Percentiles rank a stretch among this genome's conserved stretches.
Evolutionary conservation across 2,113 vertebrate genomes (phyloP).

Genomic region (Ailurus styani): DNA sequence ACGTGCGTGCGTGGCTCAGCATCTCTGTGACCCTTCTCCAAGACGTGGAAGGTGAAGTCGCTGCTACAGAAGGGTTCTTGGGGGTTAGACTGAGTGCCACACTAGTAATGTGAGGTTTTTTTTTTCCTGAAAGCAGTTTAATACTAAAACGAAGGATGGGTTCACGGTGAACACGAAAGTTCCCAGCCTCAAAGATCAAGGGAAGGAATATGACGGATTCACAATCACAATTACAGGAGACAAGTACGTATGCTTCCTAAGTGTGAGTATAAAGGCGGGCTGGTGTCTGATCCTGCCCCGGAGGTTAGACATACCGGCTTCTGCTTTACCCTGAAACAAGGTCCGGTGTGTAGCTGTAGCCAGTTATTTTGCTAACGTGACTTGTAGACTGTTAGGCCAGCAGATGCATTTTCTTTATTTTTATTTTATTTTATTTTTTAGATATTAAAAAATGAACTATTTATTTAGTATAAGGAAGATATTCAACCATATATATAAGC

Average conservation of each 20-base stretch:
- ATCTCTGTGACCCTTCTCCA: neutral
- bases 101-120: constrained; percentile 50
- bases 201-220: constrained; percentile 95
- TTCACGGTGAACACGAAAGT: constrained; percentile 99
- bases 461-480: neutral
- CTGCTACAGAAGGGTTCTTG: neutral
- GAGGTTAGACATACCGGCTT: neutral
- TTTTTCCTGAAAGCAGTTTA: constrained; percentile 93
- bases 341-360: neutral
- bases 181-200: constrained; percentile 92
- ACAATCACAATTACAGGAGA: constrained; percentile 98
- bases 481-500: neutral
- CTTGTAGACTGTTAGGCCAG: neutral
- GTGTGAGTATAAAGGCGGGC: neutral
- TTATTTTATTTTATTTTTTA: too few species aligned
- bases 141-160: constrained; percentile 98
- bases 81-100: neutral
- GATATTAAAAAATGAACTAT: neutral
- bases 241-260: constrained; percentile 82
- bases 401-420: too few species aligned
- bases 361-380: neutral
- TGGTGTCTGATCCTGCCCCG: fast-evolving
- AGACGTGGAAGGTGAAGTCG: neutral
- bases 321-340: neutral
- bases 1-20: neutral